phyloP scores from a whole-genome alignment of 2,113 vertebrate genomes.

The Isurus oxyrinchus region DNA sequence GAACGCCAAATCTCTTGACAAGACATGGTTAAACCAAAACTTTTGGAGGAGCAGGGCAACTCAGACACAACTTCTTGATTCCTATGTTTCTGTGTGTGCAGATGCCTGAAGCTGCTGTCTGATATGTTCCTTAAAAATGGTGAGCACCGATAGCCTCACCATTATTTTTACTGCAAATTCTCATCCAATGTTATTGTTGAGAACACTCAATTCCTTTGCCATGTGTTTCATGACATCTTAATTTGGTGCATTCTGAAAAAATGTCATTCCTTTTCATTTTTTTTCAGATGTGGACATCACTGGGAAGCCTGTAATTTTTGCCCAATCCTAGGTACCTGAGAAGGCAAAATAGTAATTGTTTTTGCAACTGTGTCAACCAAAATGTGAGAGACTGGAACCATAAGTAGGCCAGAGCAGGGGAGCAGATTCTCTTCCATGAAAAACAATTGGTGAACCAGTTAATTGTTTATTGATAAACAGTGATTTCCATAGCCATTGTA shows the following conservation, averaged over 20 bases:
- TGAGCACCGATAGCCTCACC: neutral
- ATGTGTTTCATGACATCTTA: neutral
- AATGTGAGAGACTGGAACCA: neutral
- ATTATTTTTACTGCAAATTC: neutral
- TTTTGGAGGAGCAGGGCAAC: neutral
- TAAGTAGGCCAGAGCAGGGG: neutral
- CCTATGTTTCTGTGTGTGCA: neutral
- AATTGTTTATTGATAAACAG: neutral
- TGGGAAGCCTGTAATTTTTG: neutral
- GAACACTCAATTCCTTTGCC: neutral
- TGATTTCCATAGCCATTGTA: neutral
- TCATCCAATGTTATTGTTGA: neutral
- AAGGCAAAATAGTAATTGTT: neutral
- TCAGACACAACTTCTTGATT: neutral
- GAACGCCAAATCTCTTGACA: neutral
- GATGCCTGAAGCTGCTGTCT: neutral
- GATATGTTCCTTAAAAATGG: neutral
- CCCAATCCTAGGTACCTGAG: neutral
- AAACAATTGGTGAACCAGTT: neutral
- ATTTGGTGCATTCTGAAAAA: neutral
- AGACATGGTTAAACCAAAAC: neutral
- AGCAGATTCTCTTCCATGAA: neutral
- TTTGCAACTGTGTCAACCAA: neutral
- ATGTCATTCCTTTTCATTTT: neutral
- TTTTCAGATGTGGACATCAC: neutral